Evolutionary conservation across 2,113 vertebrate genomes (phyloP), one percentile per base, ranked within the genome.

Genomic region (Probosciger aterrimus): DNA sequence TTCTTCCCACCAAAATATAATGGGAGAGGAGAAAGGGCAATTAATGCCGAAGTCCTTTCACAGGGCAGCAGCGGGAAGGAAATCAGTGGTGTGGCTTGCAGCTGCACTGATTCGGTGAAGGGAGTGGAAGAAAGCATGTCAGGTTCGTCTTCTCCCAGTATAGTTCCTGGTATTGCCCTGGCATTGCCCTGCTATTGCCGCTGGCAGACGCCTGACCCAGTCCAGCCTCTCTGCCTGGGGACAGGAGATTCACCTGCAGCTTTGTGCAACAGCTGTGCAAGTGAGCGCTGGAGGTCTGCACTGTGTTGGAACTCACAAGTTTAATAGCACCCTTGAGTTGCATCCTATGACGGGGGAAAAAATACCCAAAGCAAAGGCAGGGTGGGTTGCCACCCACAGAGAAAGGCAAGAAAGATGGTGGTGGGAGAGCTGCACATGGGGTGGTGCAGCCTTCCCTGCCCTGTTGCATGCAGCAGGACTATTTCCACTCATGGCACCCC

Each of bases 331-430:
- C 7, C 11, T 18, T 14, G 28, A 41, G 9, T 60, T 41, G 60
- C 23, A 33, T 11, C 5, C 28, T 12, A 0, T 8, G 13, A 2
- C 5, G 2, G 3, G 1, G 5, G 1, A 4, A 3, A 23, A 2
- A 2, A 2, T 41, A 6, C 6, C 3, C 27, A 25, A 55, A 9
- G 4, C 24, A 14, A 55, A n/a, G 18, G 11, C 5, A 17, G 10
- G 5, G 7, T 8, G 15, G 27, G 18, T 18, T 41, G 20, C 22
- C 5, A 3, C 10, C 24, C 31, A 3, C 0, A 2, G n/a, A 10
- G 30, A 65, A 64, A 68, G 23, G 27, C 10, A 35, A 18, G 33
- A 33, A 47, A 41, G 53, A 18, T 11, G 41, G 8, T 2, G 1
- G 3, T 9, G 2, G 20, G 33, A 79, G 27, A 76, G 5, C 16